Evolutionary conservation across 2,113 vertebrate species (phyloP), one percentile per base, ranked within the genome.

Genomic region (Microcebus tavaratra): DNA sequence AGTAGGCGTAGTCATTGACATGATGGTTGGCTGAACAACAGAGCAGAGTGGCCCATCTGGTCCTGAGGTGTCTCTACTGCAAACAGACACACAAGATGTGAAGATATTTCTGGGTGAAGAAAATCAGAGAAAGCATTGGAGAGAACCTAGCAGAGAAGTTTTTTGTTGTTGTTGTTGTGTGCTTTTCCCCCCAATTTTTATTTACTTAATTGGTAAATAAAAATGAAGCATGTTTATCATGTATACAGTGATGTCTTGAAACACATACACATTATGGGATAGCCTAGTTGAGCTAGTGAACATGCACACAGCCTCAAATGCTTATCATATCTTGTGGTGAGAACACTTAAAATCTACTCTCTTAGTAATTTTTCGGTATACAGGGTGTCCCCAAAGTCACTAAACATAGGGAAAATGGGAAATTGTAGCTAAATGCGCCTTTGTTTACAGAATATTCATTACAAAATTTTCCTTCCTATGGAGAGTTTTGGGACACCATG

Each of bases 31-130:
- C 6, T 8, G 13, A n/a, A 65, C 27, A 9, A 21, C 4, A 11
- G 17, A 27, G 21, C 57, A 34, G 42, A 67, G 45, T 76, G 45
- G 27, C 8, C 42, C 34, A 5, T 45, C 18, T 59, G 23, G 29
- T 59, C 21, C 1, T 5, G 1, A 90, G 45, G 18, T 0, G 20
- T 53, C 34, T 3, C 20, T 0, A 2, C 20, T 29, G 1, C 29
- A 12, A 25, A 31, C 0, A 2, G 27, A 68, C n/a, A 25, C 9
- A 7, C 9, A 1, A 14, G 10, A 12, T 10, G 21, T 2, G 6
- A 39, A 18, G 0, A 3, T 18, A 61, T 20, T 31, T 50, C 59
- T 17, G 21, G 8, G 21, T 14, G 25, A 7, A 31, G 17, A 21
- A 20, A 36, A 48, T 45, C 2, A 4, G 5, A 4, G 11, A 25